Conservation (phyloP, 1,140 invertebrate genomes). For the Drosophila oshimai region DNA sequence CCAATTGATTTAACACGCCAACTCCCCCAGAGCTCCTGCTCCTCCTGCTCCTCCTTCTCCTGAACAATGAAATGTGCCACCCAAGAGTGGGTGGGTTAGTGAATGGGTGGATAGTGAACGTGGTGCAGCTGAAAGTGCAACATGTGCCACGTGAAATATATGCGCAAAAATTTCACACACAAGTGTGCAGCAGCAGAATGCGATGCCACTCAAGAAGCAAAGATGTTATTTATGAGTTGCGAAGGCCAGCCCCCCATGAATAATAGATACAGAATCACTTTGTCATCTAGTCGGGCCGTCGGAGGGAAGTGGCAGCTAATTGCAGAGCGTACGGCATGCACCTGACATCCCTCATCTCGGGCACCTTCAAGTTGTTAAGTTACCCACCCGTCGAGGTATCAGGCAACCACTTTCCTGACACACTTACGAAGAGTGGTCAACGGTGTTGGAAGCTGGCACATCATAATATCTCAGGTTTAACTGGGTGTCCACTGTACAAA, state of each 20-base stretch:
- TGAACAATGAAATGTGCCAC: slow-evolving; percentile 56
- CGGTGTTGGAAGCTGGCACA: too few relatives aligned
- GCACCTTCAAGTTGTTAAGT: slow-evolving; percentile 7
- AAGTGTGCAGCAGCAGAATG: slow-evolving; percentile 55
- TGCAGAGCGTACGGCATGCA: slow-evolving; percentile 3
- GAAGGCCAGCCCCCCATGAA: slow-evolving; percentile 26
- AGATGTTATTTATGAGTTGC: slow-evolving; percentile 57
- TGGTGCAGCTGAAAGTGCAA: slow-evolving; percentile 45
- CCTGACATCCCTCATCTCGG: background rate
- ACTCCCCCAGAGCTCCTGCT: background rate
- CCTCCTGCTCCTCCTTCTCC: too few relatives aligned
- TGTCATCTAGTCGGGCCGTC: slow-evolving; percentile 21
- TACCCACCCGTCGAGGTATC: slow-evolving; percentile 13
- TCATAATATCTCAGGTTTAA: too few relatives aligned
- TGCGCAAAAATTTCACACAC: slow-evolving; percentile 60
- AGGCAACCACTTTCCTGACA: background rate
- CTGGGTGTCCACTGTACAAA: too few relatives aligned
- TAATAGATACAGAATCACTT: slow-evolving; percentile 49
- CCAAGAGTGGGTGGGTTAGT: slow-evolving; percentile 1
- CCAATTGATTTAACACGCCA: slow-evolving; percentile 75
- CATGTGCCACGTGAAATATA: slow-evolving; percentile 57
- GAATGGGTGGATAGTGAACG: slow-evolving; percentile 2
- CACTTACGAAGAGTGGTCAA: background rate
- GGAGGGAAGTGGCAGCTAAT: slow-evolving; percentile 20
- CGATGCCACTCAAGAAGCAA: slow-evolving; percentile 55